Percentiles rank a stretch among this genome's conserved stretches.
Conservation (phyloP, 2,888 invertebrate genomes). For the Andrena bucephala region DNA sequence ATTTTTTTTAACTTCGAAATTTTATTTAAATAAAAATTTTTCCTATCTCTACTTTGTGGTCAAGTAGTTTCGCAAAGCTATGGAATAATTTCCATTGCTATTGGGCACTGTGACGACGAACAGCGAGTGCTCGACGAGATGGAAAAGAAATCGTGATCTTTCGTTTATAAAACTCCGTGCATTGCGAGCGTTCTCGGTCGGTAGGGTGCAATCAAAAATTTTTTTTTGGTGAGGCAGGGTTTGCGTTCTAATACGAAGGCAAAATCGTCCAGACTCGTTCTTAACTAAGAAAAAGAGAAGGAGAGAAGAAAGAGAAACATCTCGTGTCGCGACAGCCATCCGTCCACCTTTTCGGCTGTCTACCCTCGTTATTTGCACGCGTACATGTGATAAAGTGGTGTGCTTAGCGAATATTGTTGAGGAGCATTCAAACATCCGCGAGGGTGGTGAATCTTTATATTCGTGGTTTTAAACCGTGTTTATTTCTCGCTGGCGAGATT, state of each 20-base stretch:
- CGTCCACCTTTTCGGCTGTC: conserved; percentile 81
- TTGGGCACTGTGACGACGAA: neutral
- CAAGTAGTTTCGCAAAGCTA: no score
- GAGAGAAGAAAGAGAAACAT: conserved; percentile 30
- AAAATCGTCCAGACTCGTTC: conserved; percentile 71
- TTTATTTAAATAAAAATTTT: no score
- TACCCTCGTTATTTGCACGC: conserved; percentile 39
- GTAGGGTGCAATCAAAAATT: conserved; percentile 49
- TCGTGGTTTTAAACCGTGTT: conserved; percentile 50
- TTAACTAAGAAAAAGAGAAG: conserved; percentile 40
- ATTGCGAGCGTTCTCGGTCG: conserved; percentile 39
- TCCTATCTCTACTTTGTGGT: no score
- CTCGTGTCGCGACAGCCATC: conserved; percentile 75
- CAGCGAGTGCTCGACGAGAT: neutral
- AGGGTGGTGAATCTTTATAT: conserved; percentile 42
- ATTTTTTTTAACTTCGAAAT: no score
- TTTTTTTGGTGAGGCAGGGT: conserved; percentile 67
- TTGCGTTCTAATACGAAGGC: conserved; percentile 51
- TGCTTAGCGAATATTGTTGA: conserved; percentile 18
- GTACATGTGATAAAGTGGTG: conserved; percentile 3
- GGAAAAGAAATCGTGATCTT: conserved; percentile 25
- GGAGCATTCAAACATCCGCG: conserved; percentile 18
- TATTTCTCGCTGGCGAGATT: conserved; percentile 81
- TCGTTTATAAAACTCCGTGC: conserved; percentile 17
- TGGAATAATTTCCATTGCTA: no score